Evolutionary conservation across 2,888 invertebrate genomes (phyloP).

Genomic region (Ennomos erosarius): DNA sequence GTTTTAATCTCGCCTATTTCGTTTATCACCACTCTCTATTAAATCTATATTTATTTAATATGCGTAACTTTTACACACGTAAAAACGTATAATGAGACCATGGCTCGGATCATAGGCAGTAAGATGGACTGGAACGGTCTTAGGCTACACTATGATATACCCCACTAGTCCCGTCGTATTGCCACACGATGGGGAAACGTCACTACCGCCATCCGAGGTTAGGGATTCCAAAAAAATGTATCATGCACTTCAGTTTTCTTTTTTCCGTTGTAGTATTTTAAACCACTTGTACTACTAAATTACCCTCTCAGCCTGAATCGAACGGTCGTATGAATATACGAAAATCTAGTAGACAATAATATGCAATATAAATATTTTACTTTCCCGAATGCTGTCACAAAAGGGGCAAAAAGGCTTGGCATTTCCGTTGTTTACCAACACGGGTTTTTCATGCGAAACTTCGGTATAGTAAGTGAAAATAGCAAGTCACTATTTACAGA

Average conservation of each 20-base stretch:
- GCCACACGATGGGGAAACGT: no score
- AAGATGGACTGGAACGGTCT: no score
- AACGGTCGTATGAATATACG: slow-evolving; percentile 15
- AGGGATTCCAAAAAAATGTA: no score
- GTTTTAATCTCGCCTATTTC: slow-evolving; percentile 10
- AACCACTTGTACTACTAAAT: slow-evolving; percentile 2
- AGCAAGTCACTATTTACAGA: slow-evolving; percentile 64
- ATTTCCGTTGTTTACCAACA: slow-evolving; percentile 43
- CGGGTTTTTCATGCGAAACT: slow-evolving; percentile 42
- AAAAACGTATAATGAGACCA: no score
- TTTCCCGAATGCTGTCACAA: slow-evolving; percentile 36
- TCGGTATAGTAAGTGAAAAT: slow-evolving; percentile 52
- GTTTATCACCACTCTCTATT: neutral
- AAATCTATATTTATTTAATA: no score
- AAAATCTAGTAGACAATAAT: slow-evolving; percentile 27
- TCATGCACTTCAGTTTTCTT: no score
- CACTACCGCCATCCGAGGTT: no score
- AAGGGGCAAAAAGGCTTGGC: slow-evolving; percentile 39
- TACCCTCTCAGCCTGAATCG: slow-evolving; percentile 17
- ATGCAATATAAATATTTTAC: slow-evolving; percentile 42
- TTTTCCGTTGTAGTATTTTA: neutral
- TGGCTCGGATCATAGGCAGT: no score
- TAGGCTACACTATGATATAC: no score
- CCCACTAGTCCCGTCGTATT: no score
- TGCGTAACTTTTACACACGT: no score